Percentiles rank a stretch among this genome's conserved stretches.
These are phyloP conservation scores for Accipiter virgatus DNA, from an alignment of 2,113 vertebrate genomes.

Conservation along the genomic window DNA sequence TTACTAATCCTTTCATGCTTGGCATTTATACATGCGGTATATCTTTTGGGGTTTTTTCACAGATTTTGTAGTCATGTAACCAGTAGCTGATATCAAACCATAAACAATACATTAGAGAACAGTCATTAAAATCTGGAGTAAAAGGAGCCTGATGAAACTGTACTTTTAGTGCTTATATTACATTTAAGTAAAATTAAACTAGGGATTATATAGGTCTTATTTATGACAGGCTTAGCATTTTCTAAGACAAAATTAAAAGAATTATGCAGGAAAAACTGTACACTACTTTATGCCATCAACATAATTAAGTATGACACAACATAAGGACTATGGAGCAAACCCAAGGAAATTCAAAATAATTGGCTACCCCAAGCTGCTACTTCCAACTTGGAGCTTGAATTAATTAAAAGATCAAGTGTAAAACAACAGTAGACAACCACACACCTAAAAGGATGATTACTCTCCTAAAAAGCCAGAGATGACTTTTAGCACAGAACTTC, in stretches of 20 bases:
- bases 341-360: conserved; percentile 2
- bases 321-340: background rate
- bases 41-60: background rate
- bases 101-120: background rate
- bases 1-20: background rate
- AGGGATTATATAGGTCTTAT: background rate
- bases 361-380: background rate
- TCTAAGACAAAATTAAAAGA: background rate
- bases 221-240: background rate
- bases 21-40: background rate
- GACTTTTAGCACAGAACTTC: background rate
- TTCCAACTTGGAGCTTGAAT: background rate
- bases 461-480: background rate
- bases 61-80: background rate
- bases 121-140: background rate
- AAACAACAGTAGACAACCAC: background rate
- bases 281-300: background rate
- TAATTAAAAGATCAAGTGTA: background rate
- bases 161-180: background rate
- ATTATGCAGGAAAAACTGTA: background rate
- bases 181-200: background rate
- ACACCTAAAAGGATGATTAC: background rate
- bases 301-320: background rate
- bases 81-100: background rate
- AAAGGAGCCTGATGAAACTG: background rate